Evolutionary conservation across 2,888 invertebrate species (phyloP), one percentile per base, ranked within the genome.

Genomic region (Muschampia staudingeri): DNA sequence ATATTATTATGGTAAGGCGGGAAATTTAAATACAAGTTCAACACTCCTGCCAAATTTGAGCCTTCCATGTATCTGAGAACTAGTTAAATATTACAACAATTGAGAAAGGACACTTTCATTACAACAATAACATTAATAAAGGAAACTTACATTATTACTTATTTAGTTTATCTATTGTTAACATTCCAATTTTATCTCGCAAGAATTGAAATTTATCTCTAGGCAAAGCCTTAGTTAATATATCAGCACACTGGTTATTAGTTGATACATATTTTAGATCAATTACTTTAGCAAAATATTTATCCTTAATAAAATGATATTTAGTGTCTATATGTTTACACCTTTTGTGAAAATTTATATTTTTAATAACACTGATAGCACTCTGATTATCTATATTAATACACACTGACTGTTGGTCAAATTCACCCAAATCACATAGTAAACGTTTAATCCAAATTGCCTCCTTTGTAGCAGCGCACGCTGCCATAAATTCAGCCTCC

Each of bases 251-350:
- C 42, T 80, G 83, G 11, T 75, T 5, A 30, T 81, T 56, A 61
- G 56, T 79, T 72, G 37, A 14, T 19, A 83, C 80, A 83, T 37
- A 83, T 2, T 77, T 80, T 52, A 81, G 52, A 40, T 16, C 52
- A 44, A 81, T 81, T 12, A 76, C 19, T 40, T 76, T 81, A 6
- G 67, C 6, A 76, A 52, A 9, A 61, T 77, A 83, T 44, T 82
- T 82, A 73, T 83, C 82, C 61, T 82, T 83, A 73, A 82, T 82
- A 65, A 83, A 83, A n/a, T 81, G 40, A 73, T 78, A 83, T 71
- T 82, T 82, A 52, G 80, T 70, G 2, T 83, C 81, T 16, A 83
- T 83, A 73, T 82, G 83, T 44, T 83, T 82, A 42, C 82, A 82
- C 9, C 77, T 25, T 76, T 84, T 82, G 25, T 84, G 82, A 77